Conservation (phyloP, 2,888 invertebrate species). For the Apodemia mormo region DNA sequence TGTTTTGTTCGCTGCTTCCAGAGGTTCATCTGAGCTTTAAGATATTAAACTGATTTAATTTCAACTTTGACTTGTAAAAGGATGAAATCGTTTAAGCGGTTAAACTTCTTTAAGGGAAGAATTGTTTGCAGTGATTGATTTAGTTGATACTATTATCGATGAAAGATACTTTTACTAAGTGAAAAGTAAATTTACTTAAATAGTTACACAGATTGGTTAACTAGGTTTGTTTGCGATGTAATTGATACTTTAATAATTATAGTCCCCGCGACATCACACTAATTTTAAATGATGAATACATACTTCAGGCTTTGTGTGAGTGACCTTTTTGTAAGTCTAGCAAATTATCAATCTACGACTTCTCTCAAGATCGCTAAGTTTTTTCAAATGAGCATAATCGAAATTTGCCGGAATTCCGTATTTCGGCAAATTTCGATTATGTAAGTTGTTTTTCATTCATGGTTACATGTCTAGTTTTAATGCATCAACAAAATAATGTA, state of each 20-base stretch:
- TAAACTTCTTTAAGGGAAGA: not conserved
- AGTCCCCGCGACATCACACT: too few species aligned
- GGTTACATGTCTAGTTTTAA: too few species aligned
- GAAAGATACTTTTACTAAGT: not conserved
- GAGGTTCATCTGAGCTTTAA: conserved; percentile 15
- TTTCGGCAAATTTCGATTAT: too few species aligned
- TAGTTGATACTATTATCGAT: not conserved
- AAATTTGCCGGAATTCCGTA: too few species aligned
- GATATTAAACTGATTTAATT: conserved; percentile 20
- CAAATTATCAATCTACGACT: too few species aligned
- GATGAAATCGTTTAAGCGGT: conserved; percentile 4
- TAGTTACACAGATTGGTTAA: not conserved
- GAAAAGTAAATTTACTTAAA: not conserved
- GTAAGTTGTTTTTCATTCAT: too few species aligned
- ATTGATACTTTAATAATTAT: not conserved
- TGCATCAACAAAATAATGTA: too few species aligned
- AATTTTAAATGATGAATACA: too few species aligned
- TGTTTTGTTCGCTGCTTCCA: conserved; percentile 38
- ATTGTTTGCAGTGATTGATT: not conserved
- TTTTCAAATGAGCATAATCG: too few species aligned
- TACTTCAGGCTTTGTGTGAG: too few species aligned
- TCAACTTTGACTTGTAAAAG: conserved; percentile 19
- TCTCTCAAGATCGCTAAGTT: too few species aligned
- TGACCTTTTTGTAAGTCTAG: too few species aligned
- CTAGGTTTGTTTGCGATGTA: not conserved